Evolutionary conservation across 1,140 invertebrate species (phyloP).

Genomic region (Leptinotarsa undecemlineata): DNA sequence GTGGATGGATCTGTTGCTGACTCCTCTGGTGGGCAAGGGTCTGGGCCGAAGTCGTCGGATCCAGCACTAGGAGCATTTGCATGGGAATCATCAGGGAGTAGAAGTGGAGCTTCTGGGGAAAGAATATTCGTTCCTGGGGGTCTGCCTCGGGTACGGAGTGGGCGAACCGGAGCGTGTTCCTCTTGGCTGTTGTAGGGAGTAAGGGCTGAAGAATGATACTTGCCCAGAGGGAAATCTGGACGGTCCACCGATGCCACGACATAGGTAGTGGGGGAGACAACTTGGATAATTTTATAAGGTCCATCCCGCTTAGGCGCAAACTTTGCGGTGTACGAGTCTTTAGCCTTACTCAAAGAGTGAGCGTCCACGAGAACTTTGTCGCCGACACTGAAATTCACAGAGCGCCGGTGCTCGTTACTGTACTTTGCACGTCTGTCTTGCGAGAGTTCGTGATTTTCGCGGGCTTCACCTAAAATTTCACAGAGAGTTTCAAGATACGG

Average conservation of each 20-base stretch:
- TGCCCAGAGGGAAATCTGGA: constrained; percentile 11
- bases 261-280: constrained; percentile 14
- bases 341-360: not conserved
- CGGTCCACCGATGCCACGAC: not conserved
- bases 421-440: not conserved
- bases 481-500: not conserved
- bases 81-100: not conserved
- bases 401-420: not conserved
- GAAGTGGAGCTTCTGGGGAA: not conserved
- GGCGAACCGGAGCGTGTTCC: not conserved
- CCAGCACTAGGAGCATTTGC: not conserved
- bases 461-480: not conserved
- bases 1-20: not conserved
- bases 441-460: not conserved
- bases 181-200: not conserved
- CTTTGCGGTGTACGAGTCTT: constrained; percentile 18
- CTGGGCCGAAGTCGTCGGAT: not conserved
- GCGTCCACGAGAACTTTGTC: not conserved
- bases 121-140: not conserved
- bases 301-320: constrained; percentile 51
- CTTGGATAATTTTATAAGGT: constrained; percentile 43
- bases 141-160: not conserved
- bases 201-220: constrained; percentile 22
- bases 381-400: not conserved
- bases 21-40: not conserved